Base-by-base conservation (phyloP, 2,797 vertebrate genomes). In the Galago senegalensis region DNA sequence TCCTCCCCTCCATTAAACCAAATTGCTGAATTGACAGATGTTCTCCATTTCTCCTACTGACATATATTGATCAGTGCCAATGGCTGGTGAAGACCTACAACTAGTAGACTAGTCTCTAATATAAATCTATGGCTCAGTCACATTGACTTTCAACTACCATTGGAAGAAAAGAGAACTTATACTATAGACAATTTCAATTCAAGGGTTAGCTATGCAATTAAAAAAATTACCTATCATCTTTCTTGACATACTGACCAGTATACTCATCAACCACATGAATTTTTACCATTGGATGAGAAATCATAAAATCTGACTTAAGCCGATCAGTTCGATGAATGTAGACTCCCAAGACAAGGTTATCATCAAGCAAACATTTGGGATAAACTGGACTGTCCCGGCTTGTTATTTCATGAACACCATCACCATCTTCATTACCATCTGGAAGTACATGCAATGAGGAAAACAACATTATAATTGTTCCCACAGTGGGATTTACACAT, bases 281-380 rank as follows among this genome's bases (percentile, higher is more conserved):
- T 98, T 99, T 99, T 96, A 99, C 99, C 99, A 99, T 99, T 16
- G 99, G 99, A 96, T 99, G 99, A 89, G 99, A 99, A 94, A 99
- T 97, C 98, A 99, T 97, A 31, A 99, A 98, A 98, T 99, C 99
- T 18, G 99, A 99, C 98, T 99, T 99, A 89, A 99, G 99, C 86
- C 97, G 98, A 98, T 99, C 99, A 2, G 99, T 98, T 89, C 99
- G 98, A 98, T 99, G 99, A 94, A 99, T 95, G 65, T 99, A 99
- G 97, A 99, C 99, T 97, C 99, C 99, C 92, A 99, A 98, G 60
- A 99, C 99, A 31, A 99, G 99, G 95, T 98, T 99, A 97, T 99
- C 99, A 79, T 99, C 99, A 97, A 99, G 99, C 29, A n/a, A 89
- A 72, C 87, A 98, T 82, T 98, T 98, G 37, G 98, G 96, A 69